phyloP scores from a whole-genome alignment of 2,888 invertebrate genomes.

The Polyploca ridens region DNA sequence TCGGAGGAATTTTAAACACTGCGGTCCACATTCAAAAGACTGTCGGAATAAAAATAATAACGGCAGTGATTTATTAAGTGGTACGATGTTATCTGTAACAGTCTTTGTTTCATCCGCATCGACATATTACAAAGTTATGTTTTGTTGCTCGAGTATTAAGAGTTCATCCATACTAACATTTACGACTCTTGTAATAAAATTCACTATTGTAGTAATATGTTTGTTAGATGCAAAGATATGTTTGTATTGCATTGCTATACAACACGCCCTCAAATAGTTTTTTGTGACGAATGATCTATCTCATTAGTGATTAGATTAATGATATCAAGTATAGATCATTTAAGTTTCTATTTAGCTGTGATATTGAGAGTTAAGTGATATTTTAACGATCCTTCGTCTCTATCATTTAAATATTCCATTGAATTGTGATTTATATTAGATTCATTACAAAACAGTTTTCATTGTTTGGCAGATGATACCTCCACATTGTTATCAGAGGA shows the following conservation, averaged over 20 bases:
- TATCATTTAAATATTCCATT: constrained; percentile 25
- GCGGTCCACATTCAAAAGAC: constrained; percentile 14
- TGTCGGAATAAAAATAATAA: constrained; percentile 18
- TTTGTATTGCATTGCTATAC: constrained; percentile 33
- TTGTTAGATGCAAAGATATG: constrained; percentile 13
- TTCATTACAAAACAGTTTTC: constrained; percentile 3
- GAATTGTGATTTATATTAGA: constrained; percentile 9
- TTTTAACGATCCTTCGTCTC: constrained; percentile 26
- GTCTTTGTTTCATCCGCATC: constrained; percentile 51
- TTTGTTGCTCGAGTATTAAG: background rate
- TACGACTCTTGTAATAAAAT: background rate
- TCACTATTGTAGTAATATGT: background rate
- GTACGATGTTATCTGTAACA: constrained; percentile 44
- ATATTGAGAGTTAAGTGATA: constrained; percentile 36
- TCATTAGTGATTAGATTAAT: constrained; percentile 72
- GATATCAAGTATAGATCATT: constrained; percentile 54
- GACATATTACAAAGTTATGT: constrained; percentile 22
- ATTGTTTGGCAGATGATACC: constrained; percentile 1
- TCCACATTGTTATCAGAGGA: background rate
- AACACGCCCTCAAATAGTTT: constrained; percentile 29
- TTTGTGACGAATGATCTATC: constrained; percentile 47
- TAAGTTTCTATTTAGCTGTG: constrained; percentile 37
- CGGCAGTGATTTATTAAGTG: constrained; percentile 56
- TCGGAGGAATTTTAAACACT: background rate
- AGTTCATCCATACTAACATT: background rate